Evolutionary conservation across 2,113 vertebrate species (phyloP).

Genomic region (Engraulis encrasicolus): DNA sequence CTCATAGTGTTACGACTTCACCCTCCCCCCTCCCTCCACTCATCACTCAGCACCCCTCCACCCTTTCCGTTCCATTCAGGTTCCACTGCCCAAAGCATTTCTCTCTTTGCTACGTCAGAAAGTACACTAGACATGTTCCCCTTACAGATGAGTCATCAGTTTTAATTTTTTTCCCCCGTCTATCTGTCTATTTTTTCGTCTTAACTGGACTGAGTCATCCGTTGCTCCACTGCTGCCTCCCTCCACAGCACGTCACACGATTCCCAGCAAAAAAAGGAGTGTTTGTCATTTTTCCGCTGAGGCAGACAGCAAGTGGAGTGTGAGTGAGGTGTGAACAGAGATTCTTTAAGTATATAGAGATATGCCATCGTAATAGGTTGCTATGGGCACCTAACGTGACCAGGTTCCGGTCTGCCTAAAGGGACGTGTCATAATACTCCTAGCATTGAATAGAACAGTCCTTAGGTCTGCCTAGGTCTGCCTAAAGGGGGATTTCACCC

Average conservation of each 20-base stretch:
- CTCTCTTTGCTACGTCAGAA: neutral
- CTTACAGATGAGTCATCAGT: slow-evolving; percentile 62
- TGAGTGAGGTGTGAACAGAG: no score
- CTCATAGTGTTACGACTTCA: no score
- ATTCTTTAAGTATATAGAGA: no score
- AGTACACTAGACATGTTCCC: slow-evolving; percentile 24
- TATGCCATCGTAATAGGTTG: no score
- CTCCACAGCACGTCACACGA: neutral
- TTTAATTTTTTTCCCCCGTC: slow-evolving; percentile 42
- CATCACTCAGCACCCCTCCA: no score
- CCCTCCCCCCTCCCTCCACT: no score
- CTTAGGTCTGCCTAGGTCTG: no score
- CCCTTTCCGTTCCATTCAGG: slow-evolving; percentile 28
- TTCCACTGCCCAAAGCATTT: neutral
- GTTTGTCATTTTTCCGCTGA: slow-evolving; percentile 44
- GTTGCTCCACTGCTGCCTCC: slow-evolving; percentile 39
- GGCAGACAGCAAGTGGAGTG: slow-evolving; percentile 5
- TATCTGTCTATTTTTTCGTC: slow-evolving; percentile 19
- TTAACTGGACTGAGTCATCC: slow-evolving; percentile 55
- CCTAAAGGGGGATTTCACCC: no score
- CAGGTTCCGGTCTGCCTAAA: no score
- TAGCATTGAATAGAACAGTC: no score
- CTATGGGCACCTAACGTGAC: no score
- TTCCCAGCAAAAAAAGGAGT: slow-evolving; percentile 52
- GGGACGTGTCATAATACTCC: no score